Evolutionary conservation across 2,888 invertebrate genomes (phyloP).

Genomic region (Hypsopygia costalis): DNA sequence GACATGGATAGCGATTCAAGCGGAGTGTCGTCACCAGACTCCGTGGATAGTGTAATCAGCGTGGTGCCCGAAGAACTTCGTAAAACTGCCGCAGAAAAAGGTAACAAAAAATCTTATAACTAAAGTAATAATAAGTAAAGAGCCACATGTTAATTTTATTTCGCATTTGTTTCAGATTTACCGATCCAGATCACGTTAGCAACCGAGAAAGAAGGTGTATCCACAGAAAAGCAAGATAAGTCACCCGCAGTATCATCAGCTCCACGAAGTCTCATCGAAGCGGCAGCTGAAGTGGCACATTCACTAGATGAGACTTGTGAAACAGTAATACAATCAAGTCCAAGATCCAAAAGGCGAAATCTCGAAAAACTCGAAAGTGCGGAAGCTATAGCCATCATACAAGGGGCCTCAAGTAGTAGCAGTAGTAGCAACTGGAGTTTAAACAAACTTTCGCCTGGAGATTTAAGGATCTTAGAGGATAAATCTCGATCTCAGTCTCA

Average conservation of each 20-base stretch:
- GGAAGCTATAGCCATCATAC: conserved; percentile 66
- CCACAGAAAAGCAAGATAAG: conserved; percentile 27
- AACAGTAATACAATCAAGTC: conserved; percentile 83
- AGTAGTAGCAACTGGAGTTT: conserved; percentile 78
- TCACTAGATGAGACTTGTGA: conserved; percentile 85
- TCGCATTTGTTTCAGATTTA: conserved; percentile 44
- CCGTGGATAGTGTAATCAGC: conserved; percentile 92
- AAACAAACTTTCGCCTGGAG: conserved; percentile 74
- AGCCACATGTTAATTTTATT: neutral
- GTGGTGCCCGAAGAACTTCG: conserved; percentile 84
- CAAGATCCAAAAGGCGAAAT: conserved; percentile 73
- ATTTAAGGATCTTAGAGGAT: conserved; percentile 70
- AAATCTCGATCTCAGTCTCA: conserved; percentile 71
- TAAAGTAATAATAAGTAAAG: neutral
- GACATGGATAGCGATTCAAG: conserved; percentile 95
- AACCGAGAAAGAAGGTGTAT: conserved; percentile 37
- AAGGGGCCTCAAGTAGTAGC: conserved; percentile 73
- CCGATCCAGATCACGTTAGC: conserved; percentile 35
- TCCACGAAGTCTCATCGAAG: conserved; percentile 80
- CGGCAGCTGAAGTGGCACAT: conserved; percentile 84
- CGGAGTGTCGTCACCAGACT: conserved; percentile 92
- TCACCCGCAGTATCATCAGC: conserved; percentile 42
- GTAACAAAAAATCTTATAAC: conserved; percentile 29
- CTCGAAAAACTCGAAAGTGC: conserved; percentile 72
- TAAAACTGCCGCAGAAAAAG: conserved; percentile 67